Evolutionary conservation across 2,888 invertebrate genomes (phyloP).

Genomic region (Hypsopygia costalis): DNA sequence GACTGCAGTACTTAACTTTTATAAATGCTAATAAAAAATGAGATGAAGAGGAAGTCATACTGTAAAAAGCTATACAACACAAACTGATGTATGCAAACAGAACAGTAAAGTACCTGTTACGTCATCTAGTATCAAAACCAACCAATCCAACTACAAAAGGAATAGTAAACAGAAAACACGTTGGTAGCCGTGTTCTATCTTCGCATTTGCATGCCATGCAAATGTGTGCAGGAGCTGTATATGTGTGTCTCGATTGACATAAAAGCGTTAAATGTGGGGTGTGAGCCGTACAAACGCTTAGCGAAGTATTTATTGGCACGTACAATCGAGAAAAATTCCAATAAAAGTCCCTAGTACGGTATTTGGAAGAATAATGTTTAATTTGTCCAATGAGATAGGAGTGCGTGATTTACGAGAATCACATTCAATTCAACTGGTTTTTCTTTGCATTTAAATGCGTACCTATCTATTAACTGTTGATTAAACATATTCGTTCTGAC

Average conservation of each 20-base stretch:
- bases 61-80: too few species aligned
- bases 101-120: too few species aligned
- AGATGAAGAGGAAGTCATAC: too few species aligned
- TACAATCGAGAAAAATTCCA: constrained; percentile 76
- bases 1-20: too few species aligned
- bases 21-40: too few species aligned
- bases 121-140: constrained; percentile 40
- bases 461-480: too few species aligned
- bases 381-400: constrained; percentile 61
- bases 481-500: too few species aligned
- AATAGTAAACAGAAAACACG: constrained; percentile 76
- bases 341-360: constrained; percentile 66
- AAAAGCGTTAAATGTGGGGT: constrained; percentile 70
- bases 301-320: constrained; percentile 76
- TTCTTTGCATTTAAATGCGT: too few species aligned
- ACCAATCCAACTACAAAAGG: constrained; percentile 32
- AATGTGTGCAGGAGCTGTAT: constrained; percentile 29
- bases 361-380: constrained; percentile 77
- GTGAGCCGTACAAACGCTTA: constrained; percentile 55
- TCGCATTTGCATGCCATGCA: constrained; percentile 66
- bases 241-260: constrained; percentile 58
- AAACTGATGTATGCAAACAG: too few species aligned
- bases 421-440: constrained; percentile 9
- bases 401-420: constrained; percentile 51
- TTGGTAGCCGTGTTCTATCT: constrained; percentile 66